Evolutionary conservation across 1,140 invertebrate species (phyloP).

Genomic region (Anastrepha obliqua): DNA sequence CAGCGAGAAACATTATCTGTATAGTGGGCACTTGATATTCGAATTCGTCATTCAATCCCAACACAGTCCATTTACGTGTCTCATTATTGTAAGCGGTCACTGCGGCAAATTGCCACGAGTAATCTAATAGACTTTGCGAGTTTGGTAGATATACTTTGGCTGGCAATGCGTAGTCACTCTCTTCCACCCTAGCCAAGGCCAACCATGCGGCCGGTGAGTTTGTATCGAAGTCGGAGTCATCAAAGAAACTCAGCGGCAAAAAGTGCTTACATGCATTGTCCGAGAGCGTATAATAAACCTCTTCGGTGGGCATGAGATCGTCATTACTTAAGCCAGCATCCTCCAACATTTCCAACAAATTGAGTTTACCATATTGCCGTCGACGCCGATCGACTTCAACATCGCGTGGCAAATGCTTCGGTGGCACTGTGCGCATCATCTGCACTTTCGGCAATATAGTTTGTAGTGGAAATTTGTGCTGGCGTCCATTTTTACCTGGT

Average conservation of each 20-base stretch:
- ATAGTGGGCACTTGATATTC: conserved; percentile 66
- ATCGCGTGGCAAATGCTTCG: conserved; percentile 67
- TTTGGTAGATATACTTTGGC: conserved; percentile 65
- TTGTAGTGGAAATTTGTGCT: conserved; percentile 67
- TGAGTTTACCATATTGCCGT: conserved; percentile 65
- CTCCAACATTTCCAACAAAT: conserved; percentile 62
- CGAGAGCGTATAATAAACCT: conserved; percentile 66
- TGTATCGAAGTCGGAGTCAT: conserved; percentile 67
- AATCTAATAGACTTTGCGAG: conserved; percentile 63
- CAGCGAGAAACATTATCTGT: conserved; percentile 71
- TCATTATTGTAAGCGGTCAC: conserved; percentile 62
- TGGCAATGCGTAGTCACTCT: conserved; percentile 64
- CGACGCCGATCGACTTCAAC: conserved; percentile 70
- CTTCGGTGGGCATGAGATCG: conserved; percentile 66
- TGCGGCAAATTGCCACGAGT: conserved; percentile 64
- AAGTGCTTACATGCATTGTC: conserved; percentile 69
- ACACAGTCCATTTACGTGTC: conserved; percentile 62
- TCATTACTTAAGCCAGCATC: conserved; percentile 62
- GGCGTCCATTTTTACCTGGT: conserved; percentile 61
- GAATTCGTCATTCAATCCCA: conserved; percentile 63
- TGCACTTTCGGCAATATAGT: conserved; percentile 70
- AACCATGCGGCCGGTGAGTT: conserved; percentile 68
- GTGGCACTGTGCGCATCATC: conserved; percentile 64
- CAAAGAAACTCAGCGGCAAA: conserved; percentile 70
- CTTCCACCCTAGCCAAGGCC: conserved; percentile 65